Conservation (phyloP, 2,888 invertebrate species). For the Phengaris alcon region DNA sequence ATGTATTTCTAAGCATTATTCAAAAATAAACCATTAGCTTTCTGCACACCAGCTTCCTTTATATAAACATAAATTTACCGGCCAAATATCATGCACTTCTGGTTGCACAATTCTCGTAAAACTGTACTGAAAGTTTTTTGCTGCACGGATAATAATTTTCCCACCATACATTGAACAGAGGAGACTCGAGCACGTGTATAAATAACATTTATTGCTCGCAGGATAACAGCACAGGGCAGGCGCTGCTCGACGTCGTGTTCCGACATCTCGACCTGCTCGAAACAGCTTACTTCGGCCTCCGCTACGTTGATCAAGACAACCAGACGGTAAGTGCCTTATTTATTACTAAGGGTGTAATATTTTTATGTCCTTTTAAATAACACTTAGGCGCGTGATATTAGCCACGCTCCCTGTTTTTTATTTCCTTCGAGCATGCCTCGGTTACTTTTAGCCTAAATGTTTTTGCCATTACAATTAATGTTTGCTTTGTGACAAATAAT, state of each 20-base stretch:
- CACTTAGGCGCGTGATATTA: constrained; percentile 28
- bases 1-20: too few relatives aligned
- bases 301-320: constrained; percentile 94
- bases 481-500: constrained; percentile 15
- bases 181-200: constrained; percentile 4
- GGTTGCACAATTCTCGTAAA: too few relatives aligned
- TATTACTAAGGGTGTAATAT: constrained; percentile 34
- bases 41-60: too few relatives aligned
- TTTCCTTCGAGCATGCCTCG: background rate
- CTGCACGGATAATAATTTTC: background rate
- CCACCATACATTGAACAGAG: constrained; percentile 13
- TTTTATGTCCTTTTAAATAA: constrained; percentile 31
- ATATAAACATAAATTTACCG: too few relatives aligned
- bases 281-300: constrained; percentile 96
- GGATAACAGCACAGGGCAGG: constrained; percentile 94
- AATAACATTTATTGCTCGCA: constrained; percentile 59
- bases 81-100: too few relatives aligned
- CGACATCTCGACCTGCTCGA: constrained; percentile 95
- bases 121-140: too few relatives aligned
- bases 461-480: constrained; percentile 19
- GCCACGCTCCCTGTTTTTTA: constrained; percentile 27
- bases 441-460: constrained; percentile 8
- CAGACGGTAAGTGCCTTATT: constrained; percentile 87
- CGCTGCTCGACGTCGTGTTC: constrained; percentile 93
- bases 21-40: too few relatives aligned